Evolutionary conservation across 2,113 vertebrate species (phyloP).

Genomic region (Eleginops maclovinus): DNA sequence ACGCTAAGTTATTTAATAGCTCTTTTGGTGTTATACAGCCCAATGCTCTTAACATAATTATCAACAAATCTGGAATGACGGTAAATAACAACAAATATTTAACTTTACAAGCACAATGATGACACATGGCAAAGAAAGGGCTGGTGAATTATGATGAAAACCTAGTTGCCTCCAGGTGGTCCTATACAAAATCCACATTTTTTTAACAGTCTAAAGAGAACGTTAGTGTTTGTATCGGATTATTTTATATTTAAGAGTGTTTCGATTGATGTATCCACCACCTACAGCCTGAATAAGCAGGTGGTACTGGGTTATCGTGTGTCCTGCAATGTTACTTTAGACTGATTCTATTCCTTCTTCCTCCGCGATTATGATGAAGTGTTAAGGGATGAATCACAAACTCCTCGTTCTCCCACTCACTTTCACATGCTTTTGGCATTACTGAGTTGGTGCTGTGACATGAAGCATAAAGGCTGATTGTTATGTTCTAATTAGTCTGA

Average conservation of each 20-base stretch:
- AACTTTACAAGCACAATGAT: background rate
- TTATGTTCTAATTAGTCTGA: conserved; percentile 58
- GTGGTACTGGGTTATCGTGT: conserved; percentile 18
- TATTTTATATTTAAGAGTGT: background rate
- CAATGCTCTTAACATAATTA: background rate
- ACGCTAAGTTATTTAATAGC: background rate
- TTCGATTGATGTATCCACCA: background rate
- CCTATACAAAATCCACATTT: background rate
- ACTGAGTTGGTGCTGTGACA: conserved; percentile 54
- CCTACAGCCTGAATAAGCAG: conserved; percentile 16
- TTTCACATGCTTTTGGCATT: conserved; percentile 59
- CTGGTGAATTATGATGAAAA: background rate
- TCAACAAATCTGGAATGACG: background rate
- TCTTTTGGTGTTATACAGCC: background rate
- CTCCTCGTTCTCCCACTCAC: conserved; percentile 57
- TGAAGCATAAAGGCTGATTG: conserved; percentile 57
- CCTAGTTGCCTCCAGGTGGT: background rate
- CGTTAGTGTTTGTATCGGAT: background rate
- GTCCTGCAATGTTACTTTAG: conserved; percentile 40
- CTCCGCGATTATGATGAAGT: conserved; percentile 45
- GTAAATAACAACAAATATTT: background rate
- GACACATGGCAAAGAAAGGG: conserved; percentile 2
- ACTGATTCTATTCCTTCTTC: conserved; percentile 43
- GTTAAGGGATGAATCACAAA: conserved; percentile 68
- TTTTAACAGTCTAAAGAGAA: background rate